Evolutionary conservation across 1,140 invertebrate genomes (phyloP).

Genomic region (Lepidurus packardi): DNA sequence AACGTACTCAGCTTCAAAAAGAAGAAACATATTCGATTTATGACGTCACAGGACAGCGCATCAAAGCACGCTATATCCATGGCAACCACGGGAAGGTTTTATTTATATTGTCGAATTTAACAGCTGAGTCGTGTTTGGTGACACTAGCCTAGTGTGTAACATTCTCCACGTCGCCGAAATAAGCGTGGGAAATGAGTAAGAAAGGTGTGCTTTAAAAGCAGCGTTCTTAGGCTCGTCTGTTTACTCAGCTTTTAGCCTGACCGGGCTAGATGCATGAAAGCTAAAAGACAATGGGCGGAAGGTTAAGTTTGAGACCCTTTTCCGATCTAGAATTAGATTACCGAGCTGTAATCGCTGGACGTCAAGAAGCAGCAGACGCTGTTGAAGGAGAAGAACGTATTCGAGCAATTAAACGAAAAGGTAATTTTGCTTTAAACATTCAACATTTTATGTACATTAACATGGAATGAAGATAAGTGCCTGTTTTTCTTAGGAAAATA

Average conservation of each 20-base stretch:
- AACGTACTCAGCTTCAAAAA: no score
- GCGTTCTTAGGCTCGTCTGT: neutral
- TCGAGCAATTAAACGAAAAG: no score
- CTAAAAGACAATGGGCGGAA: neutral
- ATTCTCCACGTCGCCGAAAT: neutral
- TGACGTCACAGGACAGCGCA: slow-evolving; percentile 8
- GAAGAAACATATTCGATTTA: neutral
- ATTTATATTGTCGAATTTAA: neutral
- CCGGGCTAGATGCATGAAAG: neutral
- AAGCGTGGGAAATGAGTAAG: neutral
- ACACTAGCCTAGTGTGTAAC: neutral
- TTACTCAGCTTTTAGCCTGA: neutral
- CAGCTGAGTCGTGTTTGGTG: neutral
- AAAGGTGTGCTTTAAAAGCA: neutral
- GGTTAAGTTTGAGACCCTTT: slow-evolving; percentile 9
- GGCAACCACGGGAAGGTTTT: neutral
- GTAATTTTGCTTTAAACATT: no score
- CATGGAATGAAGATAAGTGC: neutral
- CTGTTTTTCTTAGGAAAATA: slow-evolving; percentile 24
- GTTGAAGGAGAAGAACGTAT: neutral
- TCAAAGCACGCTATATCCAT: neutral
- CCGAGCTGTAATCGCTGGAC: slow-evolving; percentile 24
- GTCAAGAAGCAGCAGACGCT: neutral
- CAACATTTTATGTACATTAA: neutral
- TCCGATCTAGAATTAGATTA: slow-evolving; percentile 20